Percentiles rank a stretch among this genome's conserved stretches.
Conservation (phyloP, 2,888 invertebrate species). For the Ophraella communa region DNA sequence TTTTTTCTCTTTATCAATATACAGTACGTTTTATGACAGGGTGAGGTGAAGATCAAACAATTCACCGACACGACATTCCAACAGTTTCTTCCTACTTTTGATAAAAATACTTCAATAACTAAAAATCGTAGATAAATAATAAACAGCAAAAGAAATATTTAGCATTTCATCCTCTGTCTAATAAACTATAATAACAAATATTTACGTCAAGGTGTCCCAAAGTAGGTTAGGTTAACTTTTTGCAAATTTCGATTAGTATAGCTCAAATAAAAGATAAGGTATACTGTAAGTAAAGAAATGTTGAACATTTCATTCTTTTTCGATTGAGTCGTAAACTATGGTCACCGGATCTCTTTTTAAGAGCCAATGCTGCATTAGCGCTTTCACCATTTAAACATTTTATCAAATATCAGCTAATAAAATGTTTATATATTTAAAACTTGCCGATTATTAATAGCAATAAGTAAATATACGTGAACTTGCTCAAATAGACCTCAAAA, state of each 20-base stretch:
- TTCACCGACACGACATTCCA: too few species aligned
- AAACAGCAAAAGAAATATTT: background rate
- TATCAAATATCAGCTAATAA: too few species aligned
- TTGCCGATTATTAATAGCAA: too few species aligned
- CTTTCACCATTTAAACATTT: too few species aligned
- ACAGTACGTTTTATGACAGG: background rate
- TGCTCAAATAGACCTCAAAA: too few species aligned
- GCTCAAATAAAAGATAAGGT: slow-evolving; percentile 6
- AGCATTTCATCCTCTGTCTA: slow-evolving; percentile 3
- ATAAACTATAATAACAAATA: background rate
- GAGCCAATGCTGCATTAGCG: too few species aligned
- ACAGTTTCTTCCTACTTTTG: too few species aligned
- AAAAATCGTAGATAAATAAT: too few species aligned
- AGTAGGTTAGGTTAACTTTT: too few species aligned
- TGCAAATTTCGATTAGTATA: slow-evolving; percentile 3
- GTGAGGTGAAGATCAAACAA: background rate
- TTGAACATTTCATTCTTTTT: background rate
- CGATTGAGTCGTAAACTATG: background rate
- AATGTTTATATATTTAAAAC: too few species aligned
- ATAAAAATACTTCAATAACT: too few species aligned
- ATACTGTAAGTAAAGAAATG: slow-evolving; percentile 7
- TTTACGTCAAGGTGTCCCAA: slow-evolving; percentile 4
- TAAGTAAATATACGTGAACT: too few species aligned
- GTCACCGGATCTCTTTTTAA: slow-evolving; percentile 5
- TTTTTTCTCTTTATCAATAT: slow-evolving; percentile 4